These are phyloP conservation scores for Sebastes oblongus DNA, from an alignment of 2,797 vertebrate species.

Conservation along the genomic window DNA sequence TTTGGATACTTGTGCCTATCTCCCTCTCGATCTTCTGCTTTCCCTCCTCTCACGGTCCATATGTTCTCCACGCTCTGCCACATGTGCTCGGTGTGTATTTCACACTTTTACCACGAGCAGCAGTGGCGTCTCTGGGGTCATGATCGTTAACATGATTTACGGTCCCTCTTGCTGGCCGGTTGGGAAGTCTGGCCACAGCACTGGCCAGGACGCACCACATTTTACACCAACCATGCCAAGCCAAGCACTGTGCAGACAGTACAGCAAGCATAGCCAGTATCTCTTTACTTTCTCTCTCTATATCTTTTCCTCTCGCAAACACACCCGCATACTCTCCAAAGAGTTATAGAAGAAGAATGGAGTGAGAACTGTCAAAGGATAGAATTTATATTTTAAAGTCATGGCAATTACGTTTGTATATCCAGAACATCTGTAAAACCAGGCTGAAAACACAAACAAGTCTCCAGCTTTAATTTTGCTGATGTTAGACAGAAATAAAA, in stretches of 20 bases:
- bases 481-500: background rate
- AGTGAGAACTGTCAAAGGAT: constrained; percentile 18
- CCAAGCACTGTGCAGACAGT: constrained; percentile 46
- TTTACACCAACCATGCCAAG: constrained; percentile 66
- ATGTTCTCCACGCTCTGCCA: constrained; percentile 34
- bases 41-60: constrained; percentile 21
- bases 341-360: constrained; percentile 9
- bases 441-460: constrained; percentile 14
- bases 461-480: constrained; percentile 1
- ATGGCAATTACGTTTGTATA: constrained; percentile 28
- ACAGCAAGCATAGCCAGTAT: constrained; percentile 21
- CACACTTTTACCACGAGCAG: constrained; percentile 45
- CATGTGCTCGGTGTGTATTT: constrained; percentile 52
- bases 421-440: constrained; percentile 43
- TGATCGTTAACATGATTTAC: constrained; percentile 70
- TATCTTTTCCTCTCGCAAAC: constrained; percentile 32
- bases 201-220: constrained; percentile 62
- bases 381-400: constrained; percentile 11
- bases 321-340: background rate
- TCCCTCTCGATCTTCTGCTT: constrained; percentile 2
- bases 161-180: constrained; percentile 30
- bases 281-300: constrained; percentile 12
- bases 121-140: constrained; percentile 49
- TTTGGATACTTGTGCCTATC: constrained; percentile 17
- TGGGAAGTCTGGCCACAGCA: constrained; percentile 57